A percentile compares a stretch with the other conserved stretches of the same genome.
Conservation (phyloP, 1,140 invertebrate genomes). For the Coenobita brevimanus region DNA sequence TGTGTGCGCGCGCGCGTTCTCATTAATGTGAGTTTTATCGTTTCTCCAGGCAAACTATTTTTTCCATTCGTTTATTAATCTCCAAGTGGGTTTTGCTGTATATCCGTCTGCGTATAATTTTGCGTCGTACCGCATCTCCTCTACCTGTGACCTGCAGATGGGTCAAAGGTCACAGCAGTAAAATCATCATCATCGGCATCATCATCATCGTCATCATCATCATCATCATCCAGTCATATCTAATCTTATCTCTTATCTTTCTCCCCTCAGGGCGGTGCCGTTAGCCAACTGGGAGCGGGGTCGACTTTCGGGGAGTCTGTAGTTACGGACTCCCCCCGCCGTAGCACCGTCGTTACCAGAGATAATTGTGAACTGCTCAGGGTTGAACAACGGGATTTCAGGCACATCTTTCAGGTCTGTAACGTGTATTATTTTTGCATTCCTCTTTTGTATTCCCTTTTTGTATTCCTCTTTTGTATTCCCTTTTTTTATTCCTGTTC, state of each 20-base stretch:
- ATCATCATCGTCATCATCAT: too few relatives aligned
- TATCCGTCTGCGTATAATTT: too few relatives aligned
- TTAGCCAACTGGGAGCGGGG: conserved; percentile 41
- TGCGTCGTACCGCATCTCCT: too few relatives aligned
- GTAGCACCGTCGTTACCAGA: conserved; percentile 42
- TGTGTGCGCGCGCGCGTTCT: too few relatives aligned
- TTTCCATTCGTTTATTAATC: too few relatives aligned
- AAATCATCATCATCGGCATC: too few relatives aligned
- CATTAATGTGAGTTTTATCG: too few relatives aligned
- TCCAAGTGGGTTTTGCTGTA: too few relatives aligned
- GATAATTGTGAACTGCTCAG: conserved; percentile 59
- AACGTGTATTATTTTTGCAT: background rate
- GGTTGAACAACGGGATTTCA: conserved; percentile 57
- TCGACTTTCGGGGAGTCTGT: conserved; percentile 54
- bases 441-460: background rate
- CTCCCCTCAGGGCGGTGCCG: conserved; percentile 30
- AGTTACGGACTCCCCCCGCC: conserved; percentile 24
- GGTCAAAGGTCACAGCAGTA: too few relatives aligned
- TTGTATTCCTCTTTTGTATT: background rate
- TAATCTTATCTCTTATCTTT: background rate
- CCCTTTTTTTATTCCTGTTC: background rate
- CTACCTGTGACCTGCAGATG: too few relatives aligned
- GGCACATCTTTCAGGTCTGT: conserved; percentile 52
- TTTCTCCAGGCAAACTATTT: too few relatives aligned
- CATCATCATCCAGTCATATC: too few relatives aligned